Conservation (phyloP, 2,888 invertebrate genomes). For the Zygogramma bicolorata region DNA sequence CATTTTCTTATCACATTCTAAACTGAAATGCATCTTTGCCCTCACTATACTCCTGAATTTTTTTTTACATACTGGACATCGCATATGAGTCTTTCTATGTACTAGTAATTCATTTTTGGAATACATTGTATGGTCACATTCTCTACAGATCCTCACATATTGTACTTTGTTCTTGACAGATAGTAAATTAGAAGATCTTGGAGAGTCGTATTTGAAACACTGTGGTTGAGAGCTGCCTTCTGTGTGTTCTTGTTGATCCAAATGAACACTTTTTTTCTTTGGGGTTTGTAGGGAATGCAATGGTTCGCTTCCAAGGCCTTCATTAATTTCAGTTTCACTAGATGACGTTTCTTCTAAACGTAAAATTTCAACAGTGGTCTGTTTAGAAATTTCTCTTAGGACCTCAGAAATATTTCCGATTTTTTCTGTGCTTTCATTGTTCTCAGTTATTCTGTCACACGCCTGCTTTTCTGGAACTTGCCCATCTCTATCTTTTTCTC, state of each 20-base stretch:
- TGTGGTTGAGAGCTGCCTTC: neutral
- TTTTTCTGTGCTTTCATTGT: neutral
- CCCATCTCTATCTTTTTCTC: neutral
- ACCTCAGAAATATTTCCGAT: neutral
- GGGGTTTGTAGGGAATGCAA: neutral
- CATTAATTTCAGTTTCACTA: neutral
- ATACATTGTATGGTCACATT: conserved; percentile 28
- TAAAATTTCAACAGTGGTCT: neutral
- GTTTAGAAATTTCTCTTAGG: neutral
- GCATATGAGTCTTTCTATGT: conserved; percentile 33
- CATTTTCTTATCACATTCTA: conserved; percentile 24
- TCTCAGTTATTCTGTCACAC: neutral
- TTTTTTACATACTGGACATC: conserved; percentile 36
- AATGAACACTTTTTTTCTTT: neutral
- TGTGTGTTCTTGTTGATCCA: neutral
- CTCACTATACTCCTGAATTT: conserved; percentile 30
- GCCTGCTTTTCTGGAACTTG: neutral
- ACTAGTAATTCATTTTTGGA: conserved; percentile 19
- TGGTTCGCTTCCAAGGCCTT: neutral
- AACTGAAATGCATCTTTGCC: conserved; percentile 23
- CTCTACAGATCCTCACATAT: conserved; percentile 27
- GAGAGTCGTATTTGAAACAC: neutral
- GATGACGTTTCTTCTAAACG: neutral
- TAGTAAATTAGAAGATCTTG: conserved; percentile 19
- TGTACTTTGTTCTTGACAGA: conserved; percentile 15